Base-by-base conservation (phyloP, 2,797 vertebrate species). In the Phoxinus dragarum region DNA sequence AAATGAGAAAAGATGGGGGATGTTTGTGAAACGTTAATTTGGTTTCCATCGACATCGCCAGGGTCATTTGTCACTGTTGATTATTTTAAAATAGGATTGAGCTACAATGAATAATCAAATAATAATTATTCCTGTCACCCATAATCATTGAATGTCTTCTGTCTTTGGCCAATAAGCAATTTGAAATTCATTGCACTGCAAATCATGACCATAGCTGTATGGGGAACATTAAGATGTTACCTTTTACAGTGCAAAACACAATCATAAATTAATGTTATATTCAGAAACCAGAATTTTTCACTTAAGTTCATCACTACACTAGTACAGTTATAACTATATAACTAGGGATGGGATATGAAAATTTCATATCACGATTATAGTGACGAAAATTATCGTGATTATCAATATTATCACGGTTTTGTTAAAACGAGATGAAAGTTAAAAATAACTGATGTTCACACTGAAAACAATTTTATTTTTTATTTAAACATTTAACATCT, bases 1-100 rank as follows among this genome's bases (percentile, higher is more conserved):
- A 85, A 92, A 92, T 92, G 88, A 90, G 86, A 91, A 91, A 87
- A 86, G 74, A 76, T 59, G 80, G 86, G 87, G 91, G 89, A 83
- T 19, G 64, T 67, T 21, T 19, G 4, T 9, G 89, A 84, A 92
- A 89, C 81, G 86, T 91, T 90, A 91, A 93, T 93, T 94, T 93
- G 93, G 91, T 93, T 94, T 93, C 88, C 88, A 91, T 93, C 93
- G 79, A 86, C 80, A 89, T 74, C 86, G 88, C 92, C 84, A 40
- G 90, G 90, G 91, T 92, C 89, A 92, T 56, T 89, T 68, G 89
- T 82, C 90, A 89, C 88, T 81, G 84, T 84, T 91, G 91, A 92
- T 91, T 86, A 90, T 86, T 69, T 88, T 56, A 80, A 91, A 91
- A 93, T 92, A 52, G 86, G 85, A 54, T 84, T 89, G 90, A 91